These are phyloP conservation scores for Paratilapia polleni DNA, from an alignment of 2,113 vertebrate species.

Conservation along the genomic window DNA sequence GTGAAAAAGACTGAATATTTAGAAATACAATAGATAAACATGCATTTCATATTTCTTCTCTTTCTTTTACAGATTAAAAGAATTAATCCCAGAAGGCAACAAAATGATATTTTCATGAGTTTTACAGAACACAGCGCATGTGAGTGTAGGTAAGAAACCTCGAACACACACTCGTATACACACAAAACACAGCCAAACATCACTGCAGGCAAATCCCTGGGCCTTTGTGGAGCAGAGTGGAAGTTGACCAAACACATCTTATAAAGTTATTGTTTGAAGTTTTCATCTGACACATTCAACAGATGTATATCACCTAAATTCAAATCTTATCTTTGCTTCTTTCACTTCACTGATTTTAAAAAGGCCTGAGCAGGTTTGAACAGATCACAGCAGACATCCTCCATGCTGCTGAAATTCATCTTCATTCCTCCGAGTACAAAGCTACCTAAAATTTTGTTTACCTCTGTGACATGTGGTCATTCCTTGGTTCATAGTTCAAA, in stretches of 20 bases:
- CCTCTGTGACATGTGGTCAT: constrained; percentile 6
- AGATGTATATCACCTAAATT: constrained; percentile 26
- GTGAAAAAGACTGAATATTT: background rate
- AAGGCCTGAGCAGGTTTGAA: constrained; percentile 4
- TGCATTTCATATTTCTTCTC: constrained; percentile 11
- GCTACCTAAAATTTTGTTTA: background rate
- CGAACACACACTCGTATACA: constrained; percentile 28
- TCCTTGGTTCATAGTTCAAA: background rate
- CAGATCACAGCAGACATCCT: constrained; percentile 21
- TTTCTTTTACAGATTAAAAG: constrained; percentile 90
- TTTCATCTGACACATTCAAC: constrained; percentile 42
- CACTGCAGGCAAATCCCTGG: background rate
- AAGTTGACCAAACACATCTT: constrained; percentile 6
- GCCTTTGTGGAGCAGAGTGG: background rate
- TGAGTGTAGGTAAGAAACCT: constrained; percentile 94
- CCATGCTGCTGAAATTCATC: constrained; percentile 15
- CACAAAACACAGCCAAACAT: constrained; percentile 8
- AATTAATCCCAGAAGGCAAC: constrained; percentile 88
- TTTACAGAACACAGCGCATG: constrained; percentile 96
- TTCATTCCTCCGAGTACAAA: constrained; percentile 19
- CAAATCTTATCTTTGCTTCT: constrained; percentile 40
- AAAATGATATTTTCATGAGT: constrained; percentile 91
- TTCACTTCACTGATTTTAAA: constrained; percentile 8
- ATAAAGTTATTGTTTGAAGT: constrained; percentile 20
- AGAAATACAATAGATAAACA: background rate